These are phyloP conservation scores for Bursaphelenchus okinawaensis DNA, from an alignment of 2,888 invertebrate species.

Conservation along the genomic window DNA sequence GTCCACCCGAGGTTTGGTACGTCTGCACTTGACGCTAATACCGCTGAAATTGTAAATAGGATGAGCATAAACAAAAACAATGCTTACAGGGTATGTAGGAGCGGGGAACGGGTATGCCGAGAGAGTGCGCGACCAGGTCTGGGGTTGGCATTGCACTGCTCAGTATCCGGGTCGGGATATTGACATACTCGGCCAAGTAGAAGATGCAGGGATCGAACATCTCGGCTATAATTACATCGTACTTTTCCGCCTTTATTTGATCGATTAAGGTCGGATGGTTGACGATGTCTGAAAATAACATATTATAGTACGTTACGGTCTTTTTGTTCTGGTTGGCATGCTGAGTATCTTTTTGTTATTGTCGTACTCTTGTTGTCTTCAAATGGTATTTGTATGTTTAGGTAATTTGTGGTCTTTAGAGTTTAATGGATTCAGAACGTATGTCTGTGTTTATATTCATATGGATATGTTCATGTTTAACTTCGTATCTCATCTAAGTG, in stretches of 20 bases:
- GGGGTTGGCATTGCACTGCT: slow-evolving; percentile 9
- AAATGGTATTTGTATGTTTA: no score
- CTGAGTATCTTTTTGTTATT: no score
- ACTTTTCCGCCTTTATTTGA: neutral
- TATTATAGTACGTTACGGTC: no score
- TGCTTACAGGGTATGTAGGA: slow-evolving; percentile 10
- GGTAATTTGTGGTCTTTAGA: no score
- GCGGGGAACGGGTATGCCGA: slow-evolving; percentile 8
- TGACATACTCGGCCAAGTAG: slow-evolving; percentile 6
- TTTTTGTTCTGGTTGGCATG: no score
- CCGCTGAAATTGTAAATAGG: neutral
- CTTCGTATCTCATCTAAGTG: no score
- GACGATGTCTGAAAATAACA: slow-evolving; percentile 13
- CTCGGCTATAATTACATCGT: slow-evolving; percentile 17
- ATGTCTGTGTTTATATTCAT: no score
- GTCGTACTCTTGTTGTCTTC: no score
- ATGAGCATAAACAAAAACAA: no score
- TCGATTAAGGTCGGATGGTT: slow-evolving; percentile 9
- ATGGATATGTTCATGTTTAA: no score
- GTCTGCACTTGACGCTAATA: slow-evolving; percentile 15
- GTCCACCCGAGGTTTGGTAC: slow-evolving; percentile 9
- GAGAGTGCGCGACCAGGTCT: slow-evolving; percentile 8
- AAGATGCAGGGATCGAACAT: slow-evolving; percentile 15
- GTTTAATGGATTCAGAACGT: no score
- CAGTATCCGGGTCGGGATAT: slow-evolving; percentile 4